Evolutionary conservation across 2,797 vertebrate genomes (phyloP).

Genomic region (Coilia nasus): DNA sequence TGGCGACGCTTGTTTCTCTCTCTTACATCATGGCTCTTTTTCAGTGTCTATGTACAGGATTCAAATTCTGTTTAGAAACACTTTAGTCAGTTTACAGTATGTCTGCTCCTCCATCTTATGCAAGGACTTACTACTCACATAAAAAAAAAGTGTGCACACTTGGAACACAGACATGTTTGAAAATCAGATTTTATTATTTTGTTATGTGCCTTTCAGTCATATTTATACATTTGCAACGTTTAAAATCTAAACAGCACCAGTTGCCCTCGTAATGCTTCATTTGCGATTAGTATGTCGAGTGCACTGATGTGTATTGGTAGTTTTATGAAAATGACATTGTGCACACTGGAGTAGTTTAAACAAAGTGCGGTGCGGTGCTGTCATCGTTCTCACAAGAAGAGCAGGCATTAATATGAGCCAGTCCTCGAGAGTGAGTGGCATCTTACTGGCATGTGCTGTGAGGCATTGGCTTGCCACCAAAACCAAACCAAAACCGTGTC

Average conservation of each 20-base stretch:
- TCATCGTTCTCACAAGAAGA: background rate
- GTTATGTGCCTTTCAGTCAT: background rate
- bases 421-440: constrained; percentile 35
- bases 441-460: constrained; percentile 37
- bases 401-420: constrained; percentile 20
- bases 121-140: background rate
- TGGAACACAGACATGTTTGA: background rate
- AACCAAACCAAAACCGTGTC: constrained; percentile 57
- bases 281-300: background rate
- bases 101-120: background rate
- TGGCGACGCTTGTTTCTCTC: background rate
- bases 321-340: background rate
- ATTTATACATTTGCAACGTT: background rate
- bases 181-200: background rate
- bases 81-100: constrained; percentile 2
- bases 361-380: background rate
- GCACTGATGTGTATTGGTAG: background rate
- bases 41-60: background rate
- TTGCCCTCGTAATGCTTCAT: background rate
- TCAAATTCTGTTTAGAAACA: background rate
- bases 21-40: background rate
- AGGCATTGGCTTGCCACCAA: constrained; percentile 52
- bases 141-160: too few species aligned
- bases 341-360: background rate
- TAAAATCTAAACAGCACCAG: background rate